Conservation (phyloP, 2,797 vertebrate species). For the Phyllotis vaccarum region DNA sequence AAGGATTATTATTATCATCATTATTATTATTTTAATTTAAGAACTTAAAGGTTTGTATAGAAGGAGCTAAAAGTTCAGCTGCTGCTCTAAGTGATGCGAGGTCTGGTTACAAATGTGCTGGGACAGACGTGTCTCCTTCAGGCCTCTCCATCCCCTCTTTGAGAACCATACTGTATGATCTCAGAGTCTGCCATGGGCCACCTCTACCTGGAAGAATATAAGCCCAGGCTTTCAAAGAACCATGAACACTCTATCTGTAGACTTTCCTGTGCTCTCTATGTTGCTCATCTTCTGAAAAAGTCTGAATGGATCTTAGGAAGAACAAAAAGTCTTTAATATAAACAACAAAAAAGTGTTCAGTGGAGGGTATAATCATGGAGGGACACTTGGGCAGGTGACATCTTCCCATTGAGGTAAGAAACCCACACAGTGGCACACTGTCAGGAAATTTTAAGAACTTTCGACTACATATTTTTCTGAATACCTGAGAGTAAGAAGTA, state of each 20-base stretch:
- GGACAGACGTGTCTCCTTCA: neutral
- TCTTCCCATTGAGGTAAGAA: neutral
- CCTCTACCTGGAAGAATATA: neutral
- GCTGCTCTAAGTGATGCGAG: slow-evolving; percentile 34
- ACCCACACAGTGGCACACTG: neutral
- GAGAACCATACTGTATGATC: neutral
- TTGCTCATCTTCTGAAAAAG: neutral
- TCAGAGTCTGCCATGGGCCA: neutral
- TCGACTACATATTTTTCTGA: neutral
- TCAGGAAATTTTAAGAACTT: neutral
- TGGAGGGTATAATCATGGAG: neutral
- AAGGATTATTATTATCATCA: neutral
- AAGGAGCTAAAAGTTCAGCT: slow-evolving; percentile 66
- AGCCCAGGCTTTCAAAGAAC: neutral
- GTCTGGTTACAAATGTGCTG: slow-evolving; percentile 65
- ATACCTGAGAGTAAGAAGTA: neutral
- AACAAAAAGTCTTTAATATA: neutral
- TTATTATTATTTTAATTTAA: slow-evolving; percentile 18
- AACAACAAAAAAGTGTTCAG: neutral
- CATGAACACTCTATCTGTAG: neutral
- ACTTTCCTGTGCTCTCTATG: neutral
- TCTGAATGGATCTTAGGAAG: neutral
- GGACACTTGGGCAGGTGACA: too few species aligned
- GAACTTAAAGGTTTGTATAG: slow-evolving; percentile 50
- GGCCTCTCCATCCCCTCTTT: neutral